Evolutionary conservation across 2,888 invertebrate species (phyloP), one percentile per base, ranked within the genome.

Genomic region (Melieria omissa): DNA sequence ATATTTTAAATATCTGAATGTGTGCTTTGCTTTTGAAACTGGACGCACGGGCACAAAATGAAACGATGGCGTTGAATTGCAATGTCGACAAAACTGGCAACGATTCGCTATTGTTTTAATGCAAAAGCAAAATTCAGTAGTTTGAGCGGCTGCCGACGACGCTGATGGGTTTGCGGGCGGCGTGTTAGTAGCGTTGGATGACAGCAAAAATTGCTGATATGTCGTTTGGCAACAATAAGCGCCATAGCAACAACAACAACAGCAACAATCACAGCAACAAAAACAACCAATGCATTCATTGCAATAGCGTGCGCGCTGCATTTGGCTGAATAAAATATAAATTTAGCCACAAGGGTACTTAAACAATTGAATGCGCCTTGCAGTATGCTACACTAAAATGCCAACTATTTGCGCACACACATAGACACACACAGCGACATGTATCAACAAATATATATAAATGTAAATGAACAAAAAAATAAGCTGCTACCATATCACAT

Each of bases 301-400:
- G 29, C 29, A 29, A 29, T 29, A 29, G 29, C 29, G 29, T 29
- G 29, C 29, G 29, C 29, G 29, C 29, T 29, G 29, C 29, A 29
- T 29, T 29, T 29, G 29, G 29, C 29, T 64, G 52, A 29, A 64
- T 64, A 64, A 64, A 49, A 57, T 65, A 57, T 65, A 65, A 65
- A 57, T 65, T 57, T 6, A n/a, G 65, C 65, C 57, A 14, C 46
- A 44, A 55, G 65, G 44, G 16, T 65, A 57, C 57, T 65, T 57
- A 57, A 65, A 46, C 65, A 57, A 65, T 65, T 57, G 16, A 14
- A 57, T 57, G 44, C 65, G 65, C 65, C 65, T 55, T 46, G 57
- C 16, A 57, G 46, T 65, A 57, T 55, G 57, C 57, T 46, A 55
- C 45, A 54, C 55, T 65, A 57, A 65, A 65, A 65, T 57, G 42